Base-by-base conservation (phyloP, 2,797 vertebrate species). In the Vireo griseus region DNA sequence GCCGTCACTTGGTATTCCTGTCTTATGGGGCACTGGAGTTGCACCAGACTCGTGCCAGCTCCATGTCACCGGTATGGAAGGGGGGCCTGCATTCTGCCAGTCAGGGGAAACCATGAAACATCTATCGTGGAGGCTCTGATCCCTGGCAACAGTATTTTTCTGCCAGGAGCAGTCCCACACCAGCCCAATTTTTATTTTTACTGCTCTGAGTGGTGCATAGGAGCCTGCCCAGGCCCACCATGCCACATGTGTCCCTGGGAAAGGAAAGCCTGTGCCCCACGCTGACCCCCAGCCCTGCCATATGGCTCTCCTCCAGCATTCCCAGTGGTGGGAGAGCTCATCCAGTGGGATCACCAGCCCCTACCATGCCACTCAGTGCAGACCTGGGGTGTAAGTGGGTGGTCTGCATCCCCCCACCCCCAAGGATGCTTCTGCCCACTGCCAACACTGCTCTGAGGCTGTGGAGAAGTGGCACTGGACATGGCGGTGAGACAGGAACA, bases 11-110 rank as follows among this genome's bases (percentile, higher is more conserved):
- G 2, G 51, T 29, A 10, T 26, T 57, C 18, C 51, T 2, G 11
- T 22, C 13, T 37, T 57, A 6, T 0, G 33, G 12, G 61, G 33
- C 33, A 9, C 7, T 25, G 16, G 47, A 17, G 12, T 25, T 16
- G 16, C 4, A 4, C 37, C 3, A 11, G 44, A 18, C 12, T 17
- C 0, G 0, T 33, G 58, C 63, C 0, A 1, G 28, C 52, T 85
- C 68, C 8, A 6, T 5, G 33, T 33, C 26, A 19, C 37, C 47
- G 10, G 18, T 5, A 3, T 0, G 5, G 62, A 29, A 14, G 37
- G 44, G 18, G 77, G 62, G 21, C 67, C 14, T 54, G 80, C 21
- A 11, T 59, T 16, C 45, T 10, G 4, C 21, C 1, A 2, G 10
- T 11, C 3, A 11, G 33, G 39, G 31, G 29, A 12, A 50, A 14